These are phyloP conservation scores for Pararge aegeria DNA, from an alignment of 1,140 invertebrate species.

Conservation along the genomic window DNA sequence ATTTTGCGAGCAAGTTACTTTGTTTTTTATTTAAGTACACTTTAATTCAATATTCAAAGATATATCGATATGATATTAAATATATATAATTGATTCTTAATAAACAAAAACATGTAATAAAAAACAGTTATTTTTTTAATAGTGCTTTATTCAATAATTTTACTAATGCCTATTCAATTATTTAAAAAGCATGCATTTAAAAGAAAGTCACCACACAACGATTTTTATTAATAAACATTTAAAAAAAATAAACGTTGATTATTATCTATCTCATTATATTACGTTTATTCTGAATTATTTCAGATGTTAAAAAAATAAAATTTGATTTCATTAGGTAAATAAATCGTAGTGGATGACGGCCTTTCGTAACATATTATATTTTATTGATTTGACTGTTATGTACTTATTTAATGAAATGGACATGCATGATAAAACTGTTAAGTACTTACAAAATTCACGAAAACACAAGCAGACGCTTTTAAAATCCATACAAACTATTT, in stretches of 20 bases:
- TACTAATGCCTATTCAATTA: background rate
- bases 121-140: background rate
- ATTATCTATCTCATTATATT: too few species aligned
- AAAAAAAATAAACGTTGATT: too few species aligned
- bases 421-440: conserved; percentile 33
- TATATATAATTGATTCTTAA: too few species aligned
- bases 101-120: background rate
- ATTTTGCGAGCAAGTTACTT: too few species aligned
- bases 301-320: too few species aligned
- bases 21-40: too few species aligned
- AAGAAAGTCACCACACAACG: conserved; percentile 2
- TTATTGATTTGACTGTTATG: background rate
- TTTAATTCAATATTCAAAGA: too few species aligned
- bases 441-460: conserved; percentile 12
- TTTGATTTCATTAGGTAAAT: background rate
- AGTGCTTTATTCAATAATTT: background rate
- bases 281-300: too few species aligned
- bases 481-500: background rate
- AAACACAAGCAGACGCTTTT: background rate
- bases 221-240: background rate
- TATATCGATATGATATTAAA: too few species aligned
- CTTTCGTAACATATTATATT: background rate
- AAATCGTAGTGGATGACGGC: conserved; percentile 1
- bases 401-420: conserved; percentile 32
- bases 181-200: conserved; percentile 6